Evolutionary conservation across 2,888 invertebrate species (phyloP).

Genomic region (Epirrita christyi): DNA sequence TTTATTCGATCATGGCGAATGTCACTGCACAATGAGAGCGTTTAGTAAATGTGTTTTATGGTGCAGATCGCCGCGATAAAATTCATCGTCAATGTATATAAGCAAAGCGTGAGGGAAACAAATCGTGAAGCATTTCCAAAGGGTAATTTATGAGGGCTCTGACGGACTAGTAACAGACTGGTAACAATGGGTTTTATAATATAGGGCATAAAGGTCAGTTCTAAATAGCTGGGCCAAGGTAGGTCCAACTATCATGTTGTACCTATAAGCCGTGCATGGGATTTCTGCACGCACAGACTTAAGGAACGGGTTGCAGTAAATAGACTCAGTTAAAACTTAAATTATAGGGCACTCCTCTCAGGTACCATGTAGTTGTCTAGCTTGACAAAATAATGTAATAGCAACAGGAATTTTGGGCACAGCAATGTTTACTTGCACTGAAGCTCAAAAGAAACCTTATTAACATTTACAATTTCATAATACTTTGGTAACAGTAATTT

Average conservation of each 20-base stretch:
- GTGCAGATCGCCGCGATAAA: constrained; percentile 67
- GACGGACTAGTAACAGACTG: constrained; percentile 33
- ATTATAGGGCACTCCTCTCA: constrained; percentile 16
- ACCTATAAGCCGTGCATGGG: constrained; percentile 47
- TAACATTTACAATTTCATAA: neutral
- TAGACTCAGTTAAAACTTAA: constrained; percentile 38
- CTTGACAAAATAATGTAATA: neutral
- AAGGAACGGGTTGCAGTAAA: constrained; percentile 50
- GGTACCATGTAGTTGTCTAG: neutral
- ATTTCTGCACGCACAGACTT: constrained; percentile 56
- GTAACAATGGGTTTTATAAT: constrained; percentile 34
- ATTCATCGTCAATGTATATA: constrained; percentile 49
- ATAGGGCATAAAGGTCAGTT: constrained; percentile 38
- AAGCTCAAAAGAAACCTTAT: neutral
- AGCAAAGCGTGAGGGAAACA: constrained; percentile 50
- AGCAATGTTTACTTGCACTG: neutral
- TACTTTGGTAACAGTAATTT: neutral
- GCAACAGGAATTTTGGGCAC: neutral
- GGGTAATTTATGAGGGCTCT: constrained; percentile 37
- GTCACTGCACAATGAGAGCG: constrained; percentile 68
- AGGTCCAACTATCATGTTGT: constrained; percentile 38
- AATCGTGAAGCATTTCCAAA: constrained; percentile 46
- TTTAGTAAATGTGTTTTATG: constrained; percentile 58
- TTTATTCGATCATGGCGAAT: constrained; percentile 65
- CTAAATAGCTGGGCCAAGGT: constrained; percentile 28